These are phyloP conservation scores for Lathamus discolor DNA, from an alignment of 2,113 vertebrate species.

Conservation along the genomic window DNA sequence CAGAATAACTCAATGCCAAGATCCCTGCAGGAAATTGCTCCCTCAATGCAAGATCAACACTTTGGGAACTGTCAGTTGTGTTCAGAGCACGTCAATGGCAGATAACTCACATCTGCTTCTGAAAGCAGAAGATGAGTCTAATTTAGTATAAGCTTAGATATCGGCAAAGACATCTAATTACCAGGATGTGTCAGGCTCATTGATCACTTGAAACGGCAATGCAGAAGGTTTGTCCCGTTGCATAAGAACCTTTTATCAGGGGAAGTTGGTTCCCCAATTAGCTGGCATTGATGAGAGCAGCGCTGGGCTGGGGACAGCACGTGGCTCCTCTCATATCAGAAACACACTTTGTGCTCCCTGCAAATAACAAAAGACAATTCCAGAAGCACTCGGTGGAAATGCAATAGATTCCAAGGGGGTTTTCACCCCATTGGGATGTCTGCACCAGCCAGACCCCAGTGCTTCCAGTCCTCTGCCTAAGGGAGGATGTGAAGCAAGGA, in stretches of 20 bases:
- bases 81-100: neutral
- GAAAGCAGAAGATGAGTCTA: neutral
- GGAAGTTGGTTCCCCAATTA: neutral
- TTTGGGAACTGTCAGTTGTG: neutral
- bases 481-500: neutral
- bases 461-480: neutral
- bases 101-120: neutral
- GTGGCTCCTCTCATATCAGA: neutral
- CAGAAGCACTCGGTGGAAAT: neutral
- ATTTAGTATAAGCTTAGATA: neutral
- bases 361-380: neutral
- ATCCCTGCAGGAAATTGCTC: neutral
- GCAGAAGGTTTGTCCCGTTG: neutral
- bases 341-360: neutral
- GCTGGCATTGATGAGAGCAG: neutral
- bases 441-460: neutral
- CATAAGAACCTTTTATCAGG: neutral
- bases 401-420: neutral
- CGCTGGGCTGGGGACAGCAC: rapidly evolving
- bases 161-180: neutral
- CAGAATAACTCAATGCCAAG: neutral
- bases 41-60: neutral
- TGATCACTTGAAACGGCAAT: neutral
- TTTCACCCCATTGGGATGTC: neutral
- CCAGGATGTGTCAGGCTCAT: neutral